phyloP scores from a whole-genome alignment of 2,113 vertebrate genomes.

The Etia nguti region DNA sequence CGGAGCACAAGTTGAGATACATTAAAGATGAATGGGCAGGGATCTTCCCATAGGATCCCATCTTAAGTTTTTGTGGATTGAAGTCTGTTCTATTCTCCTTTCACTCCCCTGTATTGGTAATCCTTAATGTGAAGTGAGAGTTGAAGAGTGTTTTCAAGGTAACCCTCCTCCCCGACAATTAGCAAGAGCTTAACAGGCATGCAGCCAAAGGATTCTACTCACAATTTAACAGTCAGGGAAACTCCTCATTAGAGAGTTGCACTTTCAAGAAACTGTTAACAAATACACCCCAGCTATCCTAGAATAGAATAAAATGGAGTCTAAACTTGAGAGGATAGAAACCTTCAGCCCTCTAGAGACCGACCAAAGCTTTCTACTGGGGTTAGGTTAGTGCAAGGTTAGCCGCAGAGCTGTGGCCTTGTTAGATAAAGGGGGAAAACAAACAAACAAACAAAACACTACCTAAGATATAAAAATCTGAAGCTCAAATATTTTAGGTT shows the following conservation, averaged over 20 bases:
- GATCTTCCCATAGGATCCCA: conserved; percentile 40
- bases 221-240: conserved; percentile 1
- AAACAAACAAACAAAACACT: neutral
- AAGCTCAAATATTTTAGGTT: conserved; percentile 9
- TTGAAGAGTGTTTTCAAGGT: conserved; percentile 26
- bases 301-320: neutral
- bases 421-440: neutral
- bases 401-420: neutral
- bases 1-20: conserved; percentile 47
- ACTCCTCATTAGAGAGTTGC: neutral
- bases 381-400: neutral
- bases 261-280: conserved; percentile 8
- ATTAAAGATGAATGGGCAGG: conserved; percentile 67
- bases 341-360: neutral
- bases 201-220: conserved; percentile 11
- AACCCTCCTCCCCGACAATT: conserved; percentile 22
- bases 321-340: neutral
- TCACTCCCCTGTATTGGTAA: conserved; percentile 17
- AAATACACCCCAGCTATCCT: neutral
- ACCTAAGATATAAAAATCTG: neutral
- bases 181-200: conserved; percentile 5
- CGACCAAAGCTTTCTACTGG: neutral
- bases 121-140: conserved; percentile 39
- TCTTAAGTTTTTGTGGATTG: conserved; percentile 22
- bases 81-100: conserved; percentile 30